Percentiles rank a stretch among this genome's conserved stretches.
Evolutionary conservation across 2,113 vertebrate species (phyloP).

Genomic region (Neolamprologus devosi): DNA sequence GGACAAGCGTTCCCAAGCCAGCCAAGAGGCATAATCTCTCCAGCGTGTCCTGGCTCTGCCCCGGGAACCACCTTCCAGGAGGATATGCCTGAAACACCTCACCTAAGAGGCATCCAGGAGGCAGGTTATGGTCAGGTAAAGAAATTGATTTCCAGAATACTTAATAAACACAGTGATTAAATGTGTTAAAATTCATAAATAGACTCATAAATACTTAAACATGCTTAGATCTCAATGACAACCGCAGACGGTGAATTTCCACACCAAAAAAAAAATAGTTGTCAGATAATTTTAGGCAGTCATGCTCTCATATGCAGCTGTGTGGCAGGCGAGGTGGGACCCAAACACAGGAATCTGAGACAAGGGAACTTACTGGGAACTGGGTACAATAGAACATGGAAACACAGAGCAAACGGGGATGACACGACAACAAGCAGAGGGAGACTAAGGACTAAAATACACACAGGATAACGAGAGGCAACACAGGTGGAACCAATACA

Average conservation of each 20-base stretch:
- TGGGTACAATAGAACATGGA: not conserved
- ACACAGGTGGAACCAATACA: not conserved
- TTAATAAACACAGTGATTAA: not conserved
- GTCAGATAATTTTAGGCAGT: not conserved
- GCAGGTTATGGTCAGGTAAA: not conserved
- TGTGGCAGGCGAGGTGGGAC: not conserved
- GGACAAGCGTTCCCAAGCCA: not conserved
- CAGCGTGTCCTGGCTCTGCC: not conserved
- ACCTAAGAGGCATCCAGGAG: not conserved
- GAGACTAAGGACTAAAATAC: not conserved
- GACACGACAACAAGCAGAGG: not conserved
- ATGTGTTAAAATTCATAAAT: not conserved
- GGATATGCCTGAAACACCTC: not conserved
- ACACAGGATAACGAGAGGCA: not conserved
- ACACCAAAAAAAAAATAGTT: rapidly evolving
- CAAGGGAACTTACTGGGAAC: not conserved
- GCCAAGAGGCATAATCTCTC: not conserved
- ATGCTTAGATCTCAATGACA: not conserved
- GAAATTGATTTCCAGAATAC: not conserved
- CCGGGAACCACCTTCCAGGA: not conserved
- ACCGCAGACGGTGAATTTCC: not conserved
- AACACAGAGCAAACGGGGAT: not conserved
- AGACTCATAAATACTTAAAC: not conserved
- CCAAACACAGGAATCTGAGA: not conserved
- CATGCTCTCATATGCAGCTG: not conserved